Conservation (phyloP, 2,113 vertebrate species). For the Gambusia affinis region DNA sequence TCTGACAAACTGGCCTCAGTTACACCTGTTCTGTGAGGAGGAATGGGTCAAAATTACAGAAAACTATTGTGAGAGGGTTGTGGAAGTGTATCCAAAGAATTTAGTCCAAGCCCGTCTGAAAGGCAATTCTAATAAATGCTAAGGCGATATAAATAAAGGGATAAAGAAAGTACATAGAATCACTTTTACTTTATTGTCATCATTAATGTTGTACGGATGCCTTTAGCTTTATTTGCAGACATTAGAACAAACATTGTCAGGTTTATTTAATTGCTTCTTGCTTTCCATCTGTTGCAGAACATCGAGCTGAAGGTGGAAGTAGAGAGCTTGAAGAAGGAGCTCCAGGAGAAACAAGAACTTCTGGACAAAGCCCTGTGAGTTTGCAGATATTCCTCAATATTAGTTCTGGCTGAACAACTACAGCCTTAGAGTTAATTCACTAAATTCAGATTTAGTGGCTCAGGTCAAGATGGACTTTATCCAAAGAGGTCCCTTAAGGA, state of each 20-base stretch:
- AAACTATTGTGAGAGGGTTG: too few species aligned
- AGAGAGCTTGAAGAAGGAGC: slow-evolving; percentile 96
- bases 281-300: slow-evolving; percentile 84
- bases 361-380: slow-evolving; percentile 92
- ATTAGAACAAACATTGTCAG: not conserved
- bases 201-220: not conserved
- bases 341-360: slow-evolving; percentile 91
- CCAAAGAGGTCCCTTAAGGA: too few species aligned
- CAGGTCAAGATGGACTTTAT: not conserved
- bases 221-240: not conserved
- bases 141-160: too few species aligned
- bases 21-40: not conserved
- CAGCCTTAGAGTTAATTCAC: not conserved
- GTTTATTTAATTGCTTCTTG: not conserved
- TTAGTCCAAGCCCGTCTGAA: too few species aligned
- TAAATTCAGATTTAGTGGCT: not conserved
- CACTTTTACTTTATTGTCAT: too few species aligned
- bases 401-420: not conserved
- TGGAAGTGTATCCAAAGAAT: too few species aligned
- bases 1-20: not conserved
- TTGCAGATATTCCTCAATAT: not conserved
- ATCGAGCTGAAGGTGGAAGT: slow-evolving; percentile 98
- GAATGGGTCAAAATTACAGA: not conserved
- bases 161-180: too few species aligned
- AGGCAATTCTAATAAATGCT: too few species aligned